A percentile compares a stretch with the other conserved stretches of the same genome.
Evolutionary conservation across 2,888 invertebrate species (phyloP).

Genomic region (Plusia festucae): DNA sequence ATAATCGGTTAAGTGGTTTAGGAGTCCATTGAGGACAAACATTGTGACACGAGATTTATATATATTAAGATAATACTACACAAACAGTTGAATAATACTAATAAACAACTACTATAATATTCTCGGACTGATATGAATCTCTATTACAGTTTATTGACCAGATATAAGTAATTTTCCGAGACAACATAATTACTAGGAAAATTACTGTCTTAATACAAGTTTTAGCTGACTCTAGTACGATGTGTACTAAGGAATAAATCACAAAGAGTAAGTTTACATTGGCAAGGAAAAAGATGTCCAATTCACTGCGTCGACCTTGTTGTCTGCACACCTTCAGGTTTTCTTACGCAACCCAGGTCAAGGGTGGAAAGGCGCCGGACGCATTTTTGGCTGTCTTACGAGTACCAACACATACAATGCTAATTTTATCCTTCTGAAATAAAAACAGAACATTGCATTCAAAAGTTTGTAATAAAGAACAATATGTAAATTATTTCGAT

Average conservation of each 20-base stretch:
- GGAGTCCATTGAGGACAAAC: too few species aligned
- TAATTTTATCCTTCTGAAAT: slow-evolving; percentile 63
- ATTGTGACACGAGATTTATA: too few species aligned
- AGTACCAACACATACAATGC: slow-evolving; percentile 67
- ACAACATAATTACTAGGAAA: slow-evolving; percentile 32
- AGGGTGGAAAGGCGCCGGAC: slow-evolving; percentile 81
- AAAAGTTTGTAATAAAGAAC: slow-evolving; percentile 3
- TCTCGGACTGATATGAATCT: slow-evolving; percentile 11
- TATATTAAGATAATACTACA: neutral
- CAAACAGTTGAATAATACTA: neutral
- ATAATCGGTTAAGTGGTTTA: too few species aligned
- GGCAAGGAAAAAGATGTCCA: slow-evolving; percentile 79
- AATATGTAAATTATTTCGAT: too few species aligned
- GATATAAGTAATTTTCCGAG: slow-evolving; percentile 37
- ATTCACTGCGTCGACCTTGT: slow-evolving; percentile 72
- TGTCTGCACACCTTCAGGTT: slow-evolving; percentile 72
- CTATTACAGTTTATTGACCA: slow-evolving; percentile 8
- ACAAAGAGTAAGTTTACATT: slow-evolving; percentile 67
- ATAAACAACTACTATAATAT: neutral
- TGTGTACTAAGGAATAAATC: slow-evolving; percentile 55
- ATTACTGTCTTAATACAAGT: slow-evolving; percentile 24
- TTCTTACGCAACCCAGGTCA: slow-evolving; percentile 84
- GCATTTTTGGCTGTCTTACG: slow-evolving; percentile 79
- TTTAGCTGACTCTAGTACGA: slow-evolving; percentile 41
- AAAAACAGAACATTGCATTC: slow-evolving; percentile 40